Conservation (phyloP, 2,888 invertebrate species). For the Pollenia labialis region DNA sequence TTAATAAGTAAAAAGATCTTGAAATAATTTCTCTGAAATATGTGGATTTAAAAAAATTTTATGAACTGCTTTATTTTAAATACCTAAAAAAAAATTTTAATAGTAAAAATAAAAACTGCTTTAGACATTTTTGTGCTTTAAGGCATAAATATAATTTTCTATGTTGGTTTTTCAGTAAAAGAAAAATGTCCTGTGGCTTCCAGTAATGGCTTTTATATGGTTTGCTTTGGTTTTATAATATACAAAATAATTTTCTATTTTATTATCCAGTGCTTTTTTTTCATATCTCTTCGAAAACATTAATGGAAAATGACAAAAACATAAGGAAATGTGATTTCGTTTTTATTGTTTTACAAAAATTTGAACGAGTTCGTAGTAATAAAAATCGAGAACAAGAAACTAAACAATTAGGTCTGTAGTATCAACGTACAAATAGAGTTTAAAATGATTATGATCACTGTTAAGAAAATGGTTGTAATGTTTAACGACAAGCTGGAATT, state of each 20-base stretch:
- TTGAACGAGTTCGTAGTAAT: conserved; percentile 4
- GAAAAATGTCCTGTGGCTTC: conserved; percentile 65
- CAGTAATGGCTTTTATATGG: conserved; percentile 67
- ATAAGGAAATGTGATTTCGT: conserved; percentile 55
- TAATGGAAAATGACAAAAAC: conserved; percentile 71
- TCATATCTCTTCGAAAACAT: conserved; percentile 28
- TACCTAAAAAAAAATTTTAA: neutral
- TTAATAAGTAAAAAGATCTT: neutral
- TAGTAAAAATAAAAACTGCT: conserved; percentile 52
- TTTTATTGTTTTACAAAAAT: conserved; percentile 46
- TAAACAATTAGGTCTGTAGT: conserved; percentile 47
- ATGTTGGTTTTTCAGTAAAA: conserved; percentile 55
- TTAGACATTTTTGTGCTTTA: conserved; percentile 62
- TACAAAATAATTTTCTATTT: conserved; percentile 44
- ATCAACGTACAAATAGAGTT: conserved; percentile 1
- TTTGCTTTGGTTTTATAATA: conserved; percentile 58
- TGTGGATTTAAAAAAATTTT: too few species aligned
- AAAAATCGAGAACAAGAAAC: conserved; percentile 31
- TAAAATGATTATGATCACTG: neutral
- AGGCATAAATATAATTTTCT: conserved; percentile 68
- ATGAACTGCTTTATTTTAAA: neutral
- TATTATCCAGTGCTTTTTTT: conserved; percentile 23
- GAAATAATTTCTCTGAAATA: neutral
- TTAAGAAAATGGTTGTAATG: neutral
- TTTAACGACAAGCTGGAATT: neutral